Conservation (phyloP, 2,797 vertebrate species). For the Champsocephalus esox region DNA sequence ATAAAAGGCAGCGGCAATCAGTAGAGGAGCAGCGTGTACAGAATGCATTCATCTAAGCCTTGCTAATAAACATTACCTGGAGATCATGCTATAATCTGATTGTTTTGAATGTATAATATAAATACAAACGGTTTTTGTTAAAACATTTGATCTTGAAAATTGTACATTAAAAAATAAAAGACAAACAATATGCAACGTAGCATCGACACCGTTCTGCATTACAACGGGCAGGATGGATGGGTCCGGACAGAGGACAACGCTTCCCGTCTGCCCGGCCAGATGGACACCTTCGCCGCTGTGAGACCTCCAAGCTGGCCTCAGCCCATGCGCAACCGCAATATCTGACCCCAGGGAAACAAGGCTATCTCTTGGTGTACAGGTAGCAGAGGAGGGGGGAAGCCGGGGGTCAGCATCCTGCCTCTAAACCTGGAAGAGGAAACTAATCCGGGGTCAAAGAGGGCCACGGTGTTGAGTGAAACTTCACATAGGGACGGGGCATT, state of each 20-base stretch:
- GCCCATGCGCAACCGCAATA: slow-evolving; percentile 50
- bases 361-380: slow-evolving; percentile 72
- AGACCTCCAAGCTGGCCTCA: slow-evolving; percentile 72
- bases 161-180: slow-evolving; percentile 12
- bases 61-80: neutral
- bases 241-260: slow-evolving; percentile 48
- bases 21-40: neutral
- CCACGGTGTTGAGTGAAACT: slow-evolving; percentile 83
- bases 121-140: neutral
- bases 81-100: slow-evolving; percentile 19
- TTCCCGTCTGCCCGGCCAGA: slow-evolving; percentile 63
- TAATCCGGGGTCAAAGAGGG: slow-evolving; percentile 84
- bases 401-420: slow-evolving; percentile 73
- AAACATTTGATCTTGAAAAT: neutral
- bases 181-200: slow-evolving; percentile 16
- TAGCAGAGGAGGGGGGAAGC: slow-evolving; percentile 37
- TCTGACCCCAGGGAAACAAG: slow-evolving; percentile 68
- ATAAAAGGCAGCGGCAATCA: too few species aligned
- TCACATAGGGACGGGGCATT: slow-evolving; percentile 72
- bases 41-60: neutral
- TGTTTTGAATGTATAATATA: slow-evolving; percentile 40
- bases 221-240: slow-evolving; percentile 40
- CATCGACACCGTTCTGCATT: slow-evolving; percentile 26
- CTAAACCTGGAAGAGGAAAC: slow-evolving; percentile 83
- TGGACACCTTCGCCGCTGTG: slow-evolving; percentile 63